Conservation (phyloP, 1,140 invertebrate genomes). For the Drosophila cardini region DNA sequence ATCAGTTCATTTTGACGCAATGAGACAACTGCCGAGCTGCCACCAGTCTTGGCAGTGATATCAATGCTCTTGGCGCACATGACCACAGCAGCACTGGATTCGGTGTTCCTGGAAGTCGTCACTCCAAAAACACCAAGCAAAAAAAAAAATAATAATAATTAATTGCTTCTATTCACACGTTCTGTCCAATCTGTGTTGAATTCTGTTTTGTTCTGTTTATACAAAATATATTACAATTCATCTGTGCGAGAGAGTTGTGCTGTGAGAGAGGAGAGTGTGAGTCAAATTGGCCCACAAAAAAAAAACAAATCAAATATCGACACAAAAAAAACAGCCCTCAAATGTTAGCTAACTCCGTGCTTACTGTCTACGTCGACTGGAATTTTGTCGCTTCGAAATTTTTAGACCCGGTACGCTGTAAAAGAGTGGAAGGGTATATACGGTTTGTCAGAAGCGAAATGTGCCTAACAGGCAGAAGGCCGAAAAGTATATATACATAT, state of each 20-base stretch:
- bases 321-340: not conserved
- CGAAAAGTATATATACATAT: too few relatives aligned
- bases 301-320: too few relatives aligned
- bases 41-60: conserved; percentile 55
- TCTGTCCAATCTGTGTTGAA: not conserved
- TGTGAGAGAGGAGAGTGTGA: too few relatives aligned
- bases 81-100: not conserved
- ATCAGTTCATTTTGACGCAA: conserved; percentile 61
- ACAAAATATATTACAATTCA: not conserved
- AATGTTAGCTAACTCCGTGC: not conserved
- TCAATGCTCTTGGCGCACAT: conserved; percentile 50
- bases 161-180: too few relatives aligned
- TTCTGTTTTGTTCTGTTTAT: not conserved
- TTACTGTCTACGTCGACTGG: not conserved
- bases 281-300: too few relatives aligned
- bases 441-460: too few relatives aligned
- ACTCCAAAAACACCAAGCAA: too few relatives aligned
- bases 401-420: too few relatives aligned
- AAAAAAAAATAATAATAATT: too few relatives aligned
- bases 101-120: not conserved
- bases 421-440: too few relatives aligned
- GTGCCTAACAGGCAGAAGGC: too few relatives aligned
- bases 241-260: not conserved
- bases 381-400: not conserved
- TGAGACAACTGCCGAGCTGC: conserved; percentile 40